Conservation (phyloP, 2,797 vertebrate genomes). For the Silurus lanzhouensis region DNA sequence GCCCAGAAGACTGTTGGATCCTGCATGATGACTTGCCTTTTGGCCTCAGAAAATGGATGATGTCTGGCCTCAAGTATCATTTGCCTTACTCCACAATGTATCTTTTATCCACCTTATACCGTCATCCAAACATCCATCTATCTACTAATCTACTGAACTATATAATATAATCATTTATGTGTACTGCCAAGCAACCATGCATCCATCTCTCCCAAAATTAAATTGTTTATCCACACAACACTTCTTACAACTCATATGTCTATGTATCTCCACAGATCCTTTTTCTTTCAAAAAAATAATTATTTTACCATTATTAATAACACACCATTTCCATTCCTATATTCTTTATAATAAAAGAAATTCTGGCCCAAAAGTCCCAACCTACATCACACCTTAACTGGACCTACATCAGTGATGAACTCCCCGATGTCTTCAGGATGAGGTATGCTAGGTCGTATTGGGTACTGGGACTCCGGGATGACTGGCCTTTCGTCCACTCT, state of each 20-base stretch:
- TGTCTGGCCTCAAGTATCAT: neutral
- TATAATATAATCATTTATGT: too few species aligned
- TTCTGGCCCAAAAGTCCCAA: neutral
- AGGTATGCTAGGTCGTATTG: conserved; percentile 87
- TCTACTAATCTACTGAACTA: neutral
- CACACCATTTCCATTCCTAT: neutral
- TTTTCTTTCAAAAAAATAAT: too few species aligned
- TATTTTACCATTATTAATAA: neutral
- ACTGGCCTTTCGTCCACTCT: conserved; percentile 95
- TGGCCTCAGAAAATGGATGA: neutral
- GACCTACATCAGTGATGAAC: conserved; percentile 91
- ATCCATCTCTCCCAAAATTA: neutral
- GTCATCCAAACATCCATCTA: neutral
- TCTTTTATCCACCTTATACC: neutral
- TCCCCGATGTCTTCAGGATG: conserved; percentile 97
- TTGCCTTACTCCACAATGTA: neutral
- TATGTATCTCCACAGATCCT: too few species aligned
- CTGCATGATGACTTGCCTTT: neutral
- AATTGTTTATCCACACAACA: too few species aligned
- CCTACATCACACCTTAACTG: conserved; percentile 8
- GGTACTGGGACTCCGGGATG: conserved; percentile 94
- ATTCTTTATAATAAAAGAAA: neutral
- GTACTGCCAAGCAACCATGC: neutral
- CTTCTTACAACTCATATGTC: too few species aligned
- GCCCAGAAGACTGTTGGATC: neutral